phyloP scores from a whole-genome alignment of 2,113 vertebrate genomes.

The Ramphastos sulfuratus region DNA sequence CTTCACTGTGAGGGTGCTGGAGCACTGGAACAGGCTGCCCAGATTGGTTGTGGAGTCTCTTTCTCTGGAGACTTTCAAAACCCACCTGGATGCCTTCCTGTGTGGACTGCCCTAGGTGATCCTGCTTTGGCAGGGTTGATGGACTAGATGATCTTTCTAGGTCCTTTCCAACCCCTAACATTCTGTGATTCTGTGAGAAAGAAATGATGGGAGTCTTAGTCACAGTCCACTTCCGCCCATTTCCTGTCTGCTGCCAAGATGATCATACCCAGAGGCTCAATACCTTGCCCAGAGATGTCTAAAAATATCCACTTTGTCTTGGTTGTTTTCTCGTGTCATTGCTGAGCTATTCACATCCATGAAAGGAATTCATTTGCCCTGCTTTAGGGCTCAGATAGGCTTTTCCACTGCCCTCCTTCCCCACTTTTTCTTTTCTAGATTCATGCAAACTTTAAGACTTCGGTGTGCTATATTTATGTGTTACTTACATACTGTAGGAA shows the following conservation, averaged over 20 bases:
- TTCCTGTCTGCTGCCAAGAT: neutral
- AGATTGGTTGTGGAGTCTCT: too few relatives aligned
- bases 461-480: neutral
- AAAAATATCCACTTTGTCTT: neutral
- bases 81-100: too few relatives aligned
- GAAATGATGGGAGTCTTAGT: neutral
- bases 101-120: too few relatives aligned
- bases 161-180: too few relatives aligned
- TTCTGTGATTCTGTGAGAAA: neutral
- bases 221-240: neutral
- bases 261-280: accelerated
- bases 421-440: neutral
- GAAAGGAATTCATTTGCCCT: neutral
- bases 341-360: neutral
- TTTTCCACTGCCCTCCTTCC: neutral
- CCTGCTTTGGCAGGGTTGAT: too few relatives aligned
- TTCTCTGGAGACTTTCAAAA: too few relatives aligned
- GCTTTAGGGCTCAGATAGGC: neutral
- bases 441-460: neutral
- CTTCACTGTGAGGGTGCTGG: too few relatives aligned
- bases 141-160: too few relatives aligned
- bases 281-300: neutral
- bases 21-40: too few relatives aligned
- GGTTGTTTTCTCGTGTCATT: neutral
- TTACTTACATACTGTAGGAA: neutral